A percentile compares a stretch with the other conserved stretches of the same genome.
These are phyloP conservation scores for Rhinogobio ventralis DNA, from an alignment of 2,797 vertebrate species.

Conservation along the genomic window DNA sequence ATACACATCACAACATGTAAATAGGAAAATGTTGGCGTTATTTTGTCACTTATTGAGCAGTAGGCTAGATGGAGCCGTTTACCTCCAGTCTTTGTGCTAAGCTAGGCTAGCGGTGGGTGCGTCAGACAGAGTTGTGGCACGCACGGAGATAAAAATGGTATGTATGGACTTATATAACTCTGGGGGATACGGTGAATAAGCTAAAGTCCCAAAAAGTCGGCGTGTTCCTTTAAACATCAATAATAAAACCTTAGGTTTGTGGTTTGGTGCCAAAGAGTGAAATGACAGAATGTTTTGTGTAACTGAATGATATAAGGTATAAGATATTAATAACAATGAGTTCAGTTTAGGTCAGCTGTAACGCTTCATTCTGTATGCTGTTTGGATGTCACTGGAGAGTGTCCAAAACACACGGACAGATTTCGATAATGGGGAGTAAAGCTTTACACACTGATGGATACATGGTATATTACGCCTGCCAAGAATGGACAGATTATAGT, in stretches of 20 bases:
- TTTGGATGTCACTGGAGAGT: neutral
- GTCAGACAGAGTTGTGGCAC: too few species aligned
- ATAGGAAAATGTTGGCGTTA: too few species aligned
- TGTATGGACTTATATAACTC: too few species aligned
- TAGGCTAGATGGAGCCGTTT: too few species aligned
- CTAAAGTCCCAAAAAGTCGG: too few species aligned
- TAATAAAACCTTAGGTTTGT: neutral
- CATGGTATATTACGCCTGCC: neutral
- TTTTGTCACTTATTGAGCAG: too few species aligned
- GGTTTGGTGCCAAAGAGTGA: slow-evolving; percentile 1
- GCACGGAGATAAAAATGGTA: too few species aligned
- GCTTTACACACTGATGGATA: slow-evolving; percentile 11
- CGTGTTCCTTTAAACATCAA: too few species aligned
- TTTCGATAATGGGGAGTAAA: slow-evolving; percentile 14
- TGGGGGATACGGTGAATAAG: too few species aligned
- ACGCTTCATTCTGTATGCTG: neutral
- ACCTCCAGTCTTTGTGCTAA: too few species aligned
- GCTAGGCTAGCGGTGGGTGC: too few species aligned
- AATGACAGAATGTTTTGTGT: neutral
- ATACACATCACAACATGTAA: too few species aligned
- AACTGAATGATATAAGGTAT: neutral
- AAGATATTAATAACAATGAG: neutral
- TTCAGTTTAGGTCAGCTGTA: neutral
- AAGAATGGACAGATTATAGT: slow-evolving; percentile 6
- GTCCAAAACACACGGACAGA: neutral